Evolutionary conservation across 2,888 invertebrate species (phyloP), one percentile per base, ranked within the genome.

Genomic region (Cactoblastis cactorum): DNA sequence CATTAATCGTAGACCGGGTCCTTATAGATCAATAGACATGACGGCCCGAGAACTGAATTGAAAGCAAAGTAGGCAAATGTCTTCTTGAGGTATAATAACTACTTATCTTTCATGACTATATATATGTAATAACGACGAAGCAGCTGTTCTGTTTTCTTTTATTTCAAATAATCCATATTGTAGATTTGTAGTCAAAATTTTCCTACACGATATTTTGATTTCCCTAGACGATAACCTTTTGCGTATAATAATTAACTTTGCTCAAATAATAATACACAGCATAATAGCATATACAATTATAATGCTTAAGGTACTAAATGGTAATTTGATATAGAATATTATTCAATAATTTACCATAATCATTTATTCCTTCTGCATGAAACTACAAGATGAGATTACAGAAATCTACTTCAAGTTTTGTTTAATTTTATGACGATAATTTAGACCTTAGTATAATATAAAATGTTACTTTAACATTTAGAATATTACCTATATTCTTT

Each of bases 1-100:
- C 74, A 80, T 78, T 80, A 77, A 77, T 79, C 76, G 71, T 69
- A 61, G 64, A 67, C 63, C 63, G 62, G 69, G 58, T 65, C 56
- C 63, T 71, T 74, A 67, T 74, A 67, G 76, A 77, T 77, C 73
- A 72, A 72, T 69, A 63, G 63, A 61, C 59, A 62, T 67, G 63
- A 63, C 56, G 55, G 50, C 53, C 57, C 52, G 51, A 51, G 54
- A 49, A 55, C 56, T 45, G 50, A 53, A 37, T 41, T 41, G 43
- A 15, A 51, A 33, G 49, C 53, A 34, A 41, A 41, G 33, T 41
- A 49, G 34, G 33, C 49, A 41, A 41, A 49, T 49, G 19, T 41
- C 28, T 32, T 37, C 15, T 38, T 18, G 2, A 19, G 32, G 9
- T 33, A 41, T 49, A 18, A 49, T 49, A 37, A 47, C 28, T 43